Conservation (phyloP, 2,888 invertebrate genomes). For the Acanthosoma haemorrhoidale region DNA sequence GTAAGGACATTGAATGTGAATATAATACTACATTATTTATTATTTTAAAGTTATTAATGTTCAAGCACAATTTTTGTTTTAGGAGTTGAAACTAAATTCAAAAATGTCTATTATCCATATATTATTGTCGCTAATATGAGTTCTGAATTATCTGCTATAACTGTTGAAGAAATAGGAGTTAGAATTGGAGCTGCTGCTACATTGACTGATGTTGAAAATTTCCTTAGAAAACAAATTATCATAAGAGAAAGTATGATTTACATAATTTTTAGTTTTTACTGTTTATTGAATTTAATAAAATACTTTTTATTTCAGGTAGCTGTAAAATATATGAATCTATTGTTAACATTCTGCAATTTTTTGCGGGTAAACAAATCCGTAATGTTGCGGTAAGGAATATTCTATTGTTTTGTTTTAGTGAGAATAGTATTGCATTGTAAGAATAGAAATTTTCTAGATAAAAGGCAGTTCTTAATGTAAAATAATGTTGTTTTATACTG, state of each 20-base stretch:
- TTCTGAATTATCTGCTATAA: constrained; percentile 59
- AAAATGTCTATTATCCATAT: constrained; percentile 70
- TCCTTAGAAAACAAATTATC: constrained; percentile 49
- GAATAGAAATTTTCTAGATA: too few species aligned
- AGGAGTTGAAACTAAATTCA: constrained; percentile 86
- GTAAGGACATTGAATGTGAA: constrained; percentile 46
- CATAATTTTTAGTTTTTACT: too few species aligned
- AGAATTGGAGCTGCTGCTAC: constrained; percentile 74
- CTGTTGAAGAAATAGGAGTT: constrained; percentile 54
- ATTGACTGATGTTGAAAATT: constrained; percentile 66
- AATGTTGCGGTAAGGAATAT: constrained; percentile 70
- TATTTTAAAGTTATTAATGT: neutral
- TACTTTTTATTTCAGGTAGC: constrained; percentile 50
- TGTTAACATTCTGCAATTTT: constrained; percentile 83
- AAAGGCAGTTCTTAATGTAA: too few species aligned
- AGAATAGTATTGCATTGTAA: too few species aligned
- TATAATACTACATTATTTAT: neutral
- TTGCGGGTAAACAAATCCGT: constrained; percentile 90
- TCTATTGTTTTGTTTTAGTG: neutral
- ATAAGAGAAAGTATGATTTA: constrained; percentile 46
- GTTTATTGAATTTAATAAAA: neutral
- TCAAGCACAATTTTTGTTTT: constrained; percentile 32
- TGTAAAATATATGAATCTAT: constrained; percentile 77
- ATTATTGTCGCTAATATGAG: constrained; percentile 68
- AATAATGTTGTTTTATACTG: too few species aligned